Evolutionary conservation across 2,888 invertebrate genomes (phyloP), one percentile per base, ranked within the genome.

Genomic region (Eilema griseolum): DNA sequence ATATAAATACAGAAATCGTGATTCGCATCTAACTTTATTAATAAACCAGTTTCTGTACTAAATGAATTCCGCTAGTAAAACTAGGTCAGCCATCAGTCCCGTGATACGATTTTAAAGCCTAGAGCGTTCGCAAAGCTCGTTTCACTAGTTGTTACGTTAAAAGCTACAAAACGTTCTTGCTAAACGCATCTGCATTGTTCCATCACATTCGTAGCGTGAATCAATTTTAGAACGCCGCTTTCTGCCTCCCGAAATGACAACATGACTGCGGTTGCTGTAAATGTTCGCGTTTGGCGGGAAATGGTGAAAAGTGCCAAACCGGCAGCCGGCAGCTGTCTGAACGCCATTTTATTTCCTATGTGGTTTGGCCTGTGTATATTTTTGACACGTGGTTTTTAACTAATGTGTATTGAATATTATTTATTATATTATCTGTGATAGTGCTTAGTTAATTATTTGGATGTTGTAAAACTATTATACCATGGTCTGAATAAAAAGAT

Each of bases 131-230:
- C 71, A 81, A 80, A 80, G 74, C 80, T 63, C 74, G 82, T 74
- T 82, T 71, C 77, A 71, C 68, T 73, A 75, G 82, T 68, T 75
- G 82, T 79, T 76, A 81, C 79, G 79, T 78, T 82, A 76, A 82
- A 82, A 82, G 82, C 81, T 77, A 72, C 80, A 76, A 77, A 77
- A 75, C 75, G 66, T 85, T 87, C 81, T 75, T 82, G 82, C 80
- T 89, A 88, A 90, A 90, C 88, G 87, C 88, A 88, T 86, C 89
- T 82, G 88, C 90, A 91, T 87, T 86, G 89, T 87, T 88, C 91
- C 90, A 91, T 91, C 87, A 90, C 85, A 88, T 87, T 90, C 72
- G 82, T 82, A 77, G 80, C 84, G 81, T 83, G 88, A 90, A 90
- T 90, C 89, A 89, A 88, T 89, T 90, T 86, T 85, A 82, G 84